Base-by-base conservation (phyloP, 1,140 invertebrate genomes). In the Glomeris maerens region DNA sequence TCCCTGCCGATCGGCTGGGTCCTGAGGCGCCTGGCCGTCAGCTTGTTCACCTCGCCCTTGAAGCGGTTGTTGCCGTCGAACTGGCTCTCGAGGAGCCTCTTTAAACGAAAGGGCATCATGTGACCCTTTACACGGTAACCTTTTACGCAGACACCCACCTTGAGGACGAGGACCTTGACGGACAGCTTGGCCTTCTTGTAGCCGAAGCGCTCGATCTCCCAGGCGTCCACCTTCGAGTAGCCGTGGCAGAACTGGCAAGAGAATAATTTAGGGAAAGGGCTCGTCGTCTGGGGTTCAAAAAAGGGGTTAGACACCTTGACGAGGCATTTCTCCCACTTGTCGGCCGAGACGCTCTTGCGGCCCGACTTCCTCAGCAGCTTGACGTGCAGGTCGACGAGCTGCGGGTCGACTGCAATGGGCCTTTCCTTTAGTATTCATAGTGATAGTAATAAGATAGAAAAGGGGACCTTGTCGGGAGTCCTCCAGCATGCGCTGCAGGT, bases 11-110 rank as follows among this genome's bases (percentile, higher is more conserved):
- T 72, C 2, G 93, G 91, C 59, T 84, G 75, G 42, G 84, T 71
- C 39, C 93, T 74, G 42, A 98, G 72, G 27, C 88, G 81, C 45
- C 76, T 73, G 27, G 86, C 79, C 55, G 78, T 74, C 41, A 83
- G 65, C 59, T 84, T 81, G 65, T 94, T 92, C 3, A 96, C 77
- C 65, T 90, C 83, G 56, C 78, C 78, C 67, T 96, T 94, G 66
- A 98, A 96, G 64, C 90, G 95, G 38, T 75, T 71, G 74, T 97
- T 93, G 55, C 77, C 76, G 62, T 96, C 91, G 72, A 98, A 98
- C 67, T 97, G 93, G 57, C 81, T 77, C 71, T 97, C 93, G 53
- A 95, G 69, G 40, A 97, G 69, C 62, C 83, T 77, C 87, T 94
- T 62, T 17, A 71, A 71, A 51, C 27, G 71, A 66, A 60, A 39